Evolutionary conservation across 2,797 vertebrate species (phyloP), one percentile per base, ranked within the genome.

Genomic region (Paramormyrops hopkinsi): DNA sequence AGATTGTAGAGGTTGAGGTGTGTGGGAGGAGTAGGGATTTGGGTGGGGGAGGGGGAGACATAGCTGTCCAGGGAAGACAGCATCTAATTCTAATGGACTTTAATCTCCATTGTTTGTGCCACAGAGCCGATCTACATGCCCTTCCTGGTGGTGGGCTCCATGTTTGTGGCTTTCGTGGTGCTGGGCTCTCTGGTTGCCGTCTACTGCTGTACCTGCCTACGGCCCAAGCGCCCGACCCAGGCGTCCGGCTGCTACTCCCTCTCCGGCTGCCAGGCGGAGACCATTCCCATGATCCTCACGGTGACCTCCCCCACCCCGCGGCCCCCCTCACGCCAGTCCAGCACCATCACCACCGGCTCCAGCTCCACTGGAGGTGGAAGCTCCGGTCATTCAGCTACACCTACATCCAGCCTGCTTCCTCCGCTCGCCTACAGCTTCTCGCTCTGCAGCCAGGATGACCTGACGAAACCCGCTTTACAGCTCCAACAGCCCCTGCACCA

Each of bases 131-230:
- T 98, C 93, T 99, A 99, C 14, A 96, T 99, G 33, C 99, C 99
- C 0, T 99, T 99, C 94, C 96, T 99, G 89, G 97, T 99, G 91
- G 99, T 99, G 25, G 98, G 98, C 65, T 98, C 98, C 90, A 99
- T 99, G 93, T 99, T 99, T 90, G 94, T 99, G 0, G 97, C 99
- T n/a, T 99, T 99, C 91, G 96, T 99, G 65, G 96, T 99, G 12
- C 95, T 99, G 59, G 98, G 97, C 85, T 98, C 98, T 0, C 95
- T 99, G 91, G 97, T 99, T 79, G 99, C 99, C 0, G 95, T 99
- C 90, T 99, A 99, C 92, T 99, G 99, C 90, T 99, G 99, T 93
- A 99, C 98, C 0, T 99, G 99, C 91, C 94, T 99, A 90, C 96
- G 97, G 90, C 99, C 98, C 88, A 99, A 99, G 91, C 97, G 98